phyloP scores from a whole-genome alignment of 2,113 vertebrate species.

The Eudyptes chrysolophus region DNA sequence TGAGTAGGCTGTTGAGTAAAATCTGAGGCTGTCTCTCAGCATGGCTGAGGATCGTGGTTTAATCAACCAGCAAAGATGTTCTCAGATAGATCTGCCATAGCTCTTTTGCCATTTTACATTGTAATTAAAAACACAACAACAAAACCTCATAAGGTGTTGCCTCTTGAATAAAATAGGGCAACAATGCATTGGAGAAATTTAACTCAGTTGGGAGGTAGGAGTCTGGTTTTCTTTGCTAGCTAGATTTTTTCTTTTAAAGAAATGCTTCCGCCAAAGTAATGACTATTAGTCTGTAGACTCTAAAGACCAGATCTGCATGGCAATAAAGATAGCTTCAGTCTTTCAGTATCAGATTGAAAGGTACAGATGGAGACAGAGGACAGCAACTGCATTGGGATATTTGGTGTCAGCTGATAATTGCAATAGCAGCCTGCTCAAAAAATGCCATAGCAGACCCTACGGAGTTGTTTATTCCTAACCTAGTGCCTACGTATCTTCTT shows the following conservation, averaged over 20 bases:
- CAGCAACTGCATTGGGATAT: neutral
- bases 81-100: neutral
- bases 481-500: rapidly evolving
- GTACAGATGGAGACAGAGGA: neutral
- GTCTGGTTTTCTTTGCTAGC: neutral
- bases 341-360: neutral
- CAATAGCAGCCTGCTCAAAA: neutral
- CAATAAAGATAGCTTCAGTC: neutral
- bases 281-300: neutral
- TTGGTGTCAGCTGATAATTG: neutral
- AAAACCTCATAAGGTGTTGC: neutral
- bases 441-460: neutral
- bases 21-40: neutral
- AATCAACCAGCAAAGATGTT: neutral
- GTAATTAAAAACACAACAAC: slow-evolving; percentile 22
- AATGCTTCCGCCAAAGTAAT: neutral
- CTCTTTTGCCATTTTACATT: neutral
- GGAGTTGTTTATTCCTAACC: neutral
- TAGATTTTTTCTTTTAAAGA: neutral
- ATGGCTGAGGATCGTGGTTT: neutral
- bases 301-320: neutral
- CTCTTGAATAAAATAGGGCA: neutral
- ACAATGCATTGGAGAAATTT: neutral
- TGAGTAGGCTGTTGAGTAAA: neutral
- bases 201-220: rapidly evolving